Conservation (phyloP, 2,797 vertebrate genomes). For the Menidia menidia region DNA sequence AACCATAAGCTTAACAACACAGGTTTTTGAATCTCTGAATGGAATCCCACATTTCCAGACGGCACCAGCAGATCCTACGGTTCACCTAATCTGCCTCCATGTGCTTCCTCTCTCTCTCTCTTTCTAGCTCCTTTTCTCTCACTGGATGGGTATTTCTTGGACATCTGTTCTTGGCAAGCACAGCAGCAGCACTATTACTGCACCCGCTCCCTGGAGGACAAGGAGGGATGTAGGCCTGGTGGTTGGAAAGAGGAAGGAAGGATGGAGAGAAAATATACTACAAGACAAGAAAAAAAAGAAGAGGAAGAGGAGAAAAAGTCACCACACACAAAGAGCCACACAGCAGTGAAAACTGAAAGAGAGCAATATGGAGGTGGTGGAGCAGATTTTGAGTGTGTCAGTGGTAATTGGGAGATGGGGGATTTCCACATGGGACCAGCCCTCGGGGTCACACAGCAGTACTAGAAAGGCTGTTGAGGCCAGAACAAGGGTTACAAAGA, state of each 20-base stretch:
- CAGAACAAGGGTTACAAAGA: slow-evolving; percentile 41
- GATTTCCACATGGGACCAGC: slow-evolving; percentile 67
- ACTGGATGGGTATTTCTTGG: slow-evolving; percentile 81
- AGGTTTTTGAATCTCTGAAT: slow-evolving; percentile 73
- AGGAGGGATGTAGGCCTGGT: slow-evolving; percentile 67
- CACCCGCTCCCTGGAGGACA: slow-evolving; percentile 69
- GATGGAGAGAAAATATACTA: slow-evolving; percentile 52
- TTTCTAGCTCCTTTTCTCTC: slow-evolving; percentile 63
- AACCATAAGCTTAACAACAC: slow-evolving; percentile 72
- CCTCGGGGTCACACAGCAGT: slow-evolving; percentile 68
- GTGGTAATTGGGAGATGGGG: slow-evolving; percentile 77
- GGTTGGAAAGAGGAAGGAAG: slow-evolving; percentile 41
- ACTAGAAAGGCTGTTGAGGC: slow-evolving; percentile 60
- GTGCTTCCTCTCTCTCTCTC: slow-evolving; percentile 68
- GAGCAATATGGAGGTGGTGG: slow-evolving; percentile 63
- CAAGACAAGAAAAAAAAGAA: slow-evolving; percentile 58
- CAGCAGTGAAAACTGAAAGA: slow-evolving; percentile 50
- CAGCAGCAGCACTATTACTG: slow-evolving; percentile 59
- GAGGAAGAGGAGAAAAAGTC: slow-evolving; percentile 31
- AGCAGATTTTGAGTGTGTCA: slow-evolving; percentile 75
- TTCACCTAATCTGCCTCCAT: slow-evolving; percentile 80
- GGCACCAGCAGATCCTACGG: slow-evolving; percentile 71
- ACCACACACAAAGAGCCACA: slow-evolving; percentile 41
- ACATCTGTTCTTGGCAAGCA: slow-evolving; percentile 85
- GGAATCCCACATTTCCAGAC: slow-evolving; percentile 73